These are phyloP conservation scores for Drosophila recens DNA, from an alignment of 2,888 invertebrate species.

Conservation along the genomic window DNA sequence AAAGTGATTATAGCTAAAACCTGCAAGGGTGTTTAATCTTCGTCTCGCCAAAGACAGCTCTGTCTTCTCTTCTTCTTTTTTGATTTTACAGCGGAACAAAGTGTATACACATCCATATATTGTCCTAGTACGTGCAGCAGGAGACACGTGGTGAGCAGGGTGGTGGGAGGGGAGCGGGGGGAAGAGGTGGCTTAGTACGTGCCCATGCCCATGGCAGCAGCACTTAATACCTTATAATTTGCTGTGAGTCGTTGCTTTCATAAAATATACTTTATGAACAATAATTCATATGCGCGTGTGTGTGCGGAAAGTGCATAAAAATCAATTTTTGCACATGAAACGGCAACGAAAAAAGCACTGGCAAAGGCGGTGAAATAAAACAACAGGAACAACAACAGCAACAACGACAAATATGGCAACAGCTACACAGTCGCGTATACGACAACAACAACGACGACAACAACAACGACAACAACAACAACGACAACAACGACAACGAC, in stretches of 20 bases:
- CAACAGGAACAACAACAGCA: slow-evolving; percentile 59
- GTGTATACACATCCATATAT: slow-evolving; percentile 31
- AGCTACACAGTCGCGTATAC: slow-evolving; percentile 17
- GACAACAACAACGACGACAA: slow-evolving; percentile 16
- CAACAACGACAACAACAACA: slow-evolving; percentile 37
- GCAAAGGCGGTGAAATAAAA: slow-evolving; percentile 72
- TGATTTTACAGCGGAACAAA: slow-evolving; percentile 35
- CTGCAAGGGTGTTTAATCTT: slow-evolving; percentile 22
- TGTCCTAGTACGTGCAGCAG: slow-evolving; percentile 4
- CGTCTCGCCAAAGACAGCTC: slow-evolving; percentile 1
- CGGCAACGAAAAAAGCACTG: slow-evolving; percentile 49
- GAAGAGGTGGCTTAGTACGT: slow-evolving; percentile 40
- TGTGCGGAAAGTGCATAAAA: slow-evolving; percentile 75
- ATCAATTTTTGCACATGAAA: slow-evolving; percentile 78
- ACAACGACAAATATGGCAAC: slow-evolving; percentile 38
- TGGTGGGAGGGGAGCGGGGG: neutral
- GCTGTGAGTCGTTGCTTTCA: slow-evolving; percentile 78
- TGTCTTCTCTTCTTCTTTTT: neutral
- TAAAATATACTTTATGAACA: slow-evolving; percentile 80
- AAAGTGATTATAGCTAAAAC: too few species aligned
- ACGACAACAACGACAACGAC: slow-evolving; percentile 32
- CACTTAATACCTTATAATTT: slow-evolving; percentile 80
- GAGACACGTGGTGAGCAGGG: slow-evolving; percentile 9
- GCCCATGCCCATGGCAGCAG: slow-evolving; percentile 57
- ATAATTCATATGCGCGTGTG: slow-evolving; percentile 70